Base-by-base conservation (phyloP, 2,888 invertebrate genomes). In the Caenorhabditis sp. region DNA sequence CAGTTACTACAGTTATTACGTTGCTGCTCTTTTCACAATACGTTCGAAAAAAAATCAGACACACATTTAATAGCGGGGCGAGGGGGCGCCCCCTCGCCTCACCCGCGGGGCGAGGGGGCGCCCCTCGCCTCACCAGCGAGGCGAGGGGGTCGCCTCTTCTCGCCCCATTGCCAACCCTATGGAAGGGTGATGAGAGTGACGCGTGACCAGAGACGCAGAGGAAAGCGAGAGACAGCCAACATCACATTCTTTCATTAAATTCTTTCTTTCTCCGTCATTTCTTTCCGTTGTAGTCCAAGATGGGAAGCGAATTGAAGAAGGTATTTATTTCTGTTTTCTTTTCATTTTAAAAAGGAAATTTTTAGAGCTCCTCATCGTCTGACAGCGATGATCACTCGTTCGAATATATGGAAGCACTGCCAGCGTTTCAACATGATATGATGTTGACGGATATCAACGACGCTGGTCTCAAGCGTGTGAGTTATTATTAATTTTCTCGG, bases 371-470 rank as follows among this genome's bases (percentile, higher is more conserved):
- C 2, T 52, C 71, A 62, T 50, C 61, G 43, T 52, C 71, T 62
- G 43, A 41, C 71, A 62, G 52, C 61, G 53, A 32, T 22, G 58
- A 58, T 35, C 35, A 35, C 41, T 66, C 53, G 61, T 73, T 59
- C 68, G 65, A 76, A 63, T 22, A 50, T 26, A 53, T 68, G 55
- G 81, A 78, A 53, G 72, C 81, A 71, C 68, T 78, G 58, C 68
- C 79, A 61, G 59, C 79, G 45, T 62, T 66, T 46, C n/a, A 72
- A 46, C 68, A 80, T 74, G 79, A 78, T 56, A 79, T 79, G 79
- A 78, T 79, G 79, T 22, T 79, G 50, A 72, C 74, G 24, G 79
- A 79, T 20, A 79, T 79, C 70, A 79, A 79, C 63, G 61, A 74
- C 17, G 45, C 32, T 63, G 2, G 61, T 65, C 58, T 79, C 58